These are phyloP conservation scores for Onychomys arenicola DNA, from an alignment of 2,797 vertebrate species.

Conservation along the genomic window DNA sequence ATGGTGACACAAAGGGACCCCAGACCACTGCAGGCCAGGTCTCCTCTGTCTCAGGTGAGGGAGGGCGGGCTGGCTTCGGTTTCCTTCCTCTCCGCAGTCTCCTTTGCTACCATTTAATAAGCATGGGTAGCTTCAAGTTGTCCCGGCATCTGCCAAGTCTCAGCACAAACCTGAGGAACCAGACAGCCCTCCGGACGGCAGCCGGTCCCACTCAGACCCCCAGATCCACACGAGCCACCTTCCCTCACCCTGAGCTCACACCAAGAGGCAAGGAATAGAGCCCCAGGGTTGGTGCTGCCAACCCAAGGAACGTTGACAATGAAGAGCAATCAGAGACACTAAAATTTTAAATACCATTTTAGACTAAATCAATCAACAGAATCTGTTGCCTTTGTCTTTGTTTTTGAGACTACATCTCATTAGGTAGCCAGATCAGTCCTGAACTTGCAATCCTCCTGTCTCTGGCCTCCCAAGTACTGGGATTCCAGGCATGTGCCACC, in stretches of 20 bases:
- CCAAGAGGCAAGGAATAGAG: not conserved
- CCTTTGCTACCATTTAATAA: conserved; percentile 7
- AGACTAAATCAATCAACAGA: not conserved
- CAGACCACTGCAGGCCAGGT: not conserved
- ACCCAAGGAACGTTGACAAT: not conserved
- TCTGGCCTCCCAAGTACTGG: not conserved
- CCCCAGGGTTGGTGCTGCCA: not conserved
- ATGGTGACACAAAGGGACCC: not conserved
- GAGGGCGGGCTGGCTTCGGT: not conserved
- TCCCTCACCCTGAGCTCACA: not conserved
- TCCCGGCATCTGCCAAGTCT: not conserved
- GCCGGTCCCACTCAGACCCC: not conserved
- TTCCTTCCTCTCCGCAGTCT: not conserved
- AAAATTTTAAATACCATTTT: not conserved
- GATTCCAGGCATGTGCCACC: not conserved
- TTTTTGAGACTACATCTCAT: not conserved
- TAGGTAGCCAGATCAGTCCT: not conserved
- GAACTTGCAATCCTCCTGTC: not conserved
- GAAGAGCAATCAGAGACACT: not conserved
- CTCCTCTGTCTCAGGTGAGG: not conserved
- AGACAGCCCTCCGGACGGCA: not conserved
- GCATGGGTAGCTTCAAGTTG: not conserved
- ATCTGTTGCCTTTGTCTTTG: not conserved
- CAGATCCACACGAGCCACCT: not conserved
- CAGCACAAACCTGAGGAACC: not conserved